Evolutionary conservation across 2,113 vertebrate species (phyloP), one percentile per base, ranked within the genome.

Genomic region (Phalacrocorax aristotelis): DNA sequence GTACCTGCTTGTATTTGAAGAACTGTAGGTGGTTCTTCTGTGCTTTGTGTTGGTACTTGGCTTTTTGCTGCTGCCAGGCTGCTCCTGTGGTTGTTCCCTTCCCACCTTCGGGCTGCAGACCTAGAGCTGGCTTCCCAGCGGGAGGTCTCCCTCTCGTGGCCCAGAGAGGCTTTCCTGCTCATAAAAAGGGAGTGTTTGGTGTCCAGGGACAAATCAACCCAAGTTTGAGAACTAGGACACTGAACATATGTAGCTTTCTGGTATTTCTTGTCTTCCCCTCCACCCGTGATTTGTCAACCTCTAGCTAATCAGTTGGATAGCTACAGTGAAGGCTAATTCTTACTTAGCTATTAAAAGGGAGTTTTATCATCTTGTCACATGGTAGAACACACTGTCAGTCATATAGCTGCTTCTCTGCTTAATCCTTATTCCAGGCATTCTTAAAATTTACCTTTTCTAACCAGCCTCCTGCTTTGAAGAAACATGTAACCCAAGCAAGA

Each of bases 91-190:
- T 10, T 15, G 32, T 30, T 85, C 19, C 29, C 7, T 71, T 27
- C 6, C 29, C 22, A 8, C 7, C 9, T 9, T 34, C 0, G 3
- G 6, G 16, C 26, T 32, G 51, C 51, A 3, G 75, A 10, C 22
- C 57, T 8, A 13, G 27, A 21, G 61, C 42, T 52, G 48, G 14
- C 61, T 95, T 25, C 15, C 70, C 26, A 3, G 84, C 2, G 1
- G 2, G 26, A 65, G 20, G 66, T 69, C 95, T 61, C 96, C 96
- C 84, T 90, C 96, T 57, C 1, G 90, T 90, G 96, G 95, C 82
- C 13, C 48, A 14, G 25, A 36, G 29, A 3, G 71, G 85, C 32
- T 30, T 52, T 94, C 54, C 90, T 76, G 49, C 29, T 69, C 48
- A 12, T 26, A 3, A 5, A 25, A 36, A n/a, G 0, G 26, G 9